phyloP scores from a whole-genome alignment of 2,113 vertebrate species.

The Scatophagus argus region DNA sequence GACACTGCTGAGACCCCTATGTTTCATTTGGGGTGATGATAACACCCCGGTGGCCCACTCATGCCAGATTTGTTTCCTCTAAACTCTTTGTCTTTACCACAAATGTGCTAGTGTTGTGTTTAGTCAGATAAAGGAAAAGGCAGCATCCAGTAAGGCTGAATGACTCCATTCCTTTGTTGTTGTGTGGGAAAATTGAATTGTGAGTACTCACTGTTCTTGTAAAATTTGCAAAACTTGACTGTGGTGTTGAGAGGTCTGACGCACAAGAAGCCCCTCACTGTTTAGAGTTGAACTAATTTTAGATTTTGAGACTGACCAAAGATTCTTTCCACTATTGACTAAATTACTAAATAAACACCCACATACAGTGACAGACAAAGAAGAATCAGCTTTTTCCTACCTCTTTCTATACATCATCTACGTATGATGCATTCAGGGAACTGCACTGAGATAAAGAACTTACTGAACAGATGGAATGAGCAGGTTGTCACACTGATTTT shows the following conservation, averaged over 20 bases:
- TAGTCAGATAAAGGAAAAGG: constrained; percentile 43
- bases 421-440: background rate
- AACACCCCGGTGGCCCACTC: constrained; percentile 22
- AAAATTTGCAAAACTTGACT: constrained; percentile 13
- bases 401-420: background rate
- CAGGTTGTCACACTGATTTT: too few species aligned
- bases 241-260: background rate
- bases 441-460: background rate
- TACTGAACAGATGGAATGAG: background rate
- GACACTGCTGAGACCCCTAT: constrained; percentile 57
- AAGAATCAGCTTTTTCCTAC: background rate
- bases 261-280: background rate
- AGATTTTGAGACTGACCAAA: background rate
- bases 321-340: constrained; percentile 29
- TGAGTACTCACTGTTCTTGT: constrained; percentile 46
- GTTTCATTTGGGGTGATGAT: constrained; percentile 44
- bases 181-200: constrained; percentile 19
- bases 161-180: constrained; percentile 38
- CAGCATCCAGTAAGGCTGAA: constrained; percentile 39
- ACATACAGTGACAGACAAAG: background rate
- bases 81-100: constrained; percentile 40
- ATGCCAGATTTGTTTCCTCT: constrained; percentile 59
- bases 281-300: background rate
- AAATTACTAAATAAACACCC: constrained; percentile 6
- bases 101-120: constrained; percentile 21